Base-by-base conservation (phyloP, 2,113 vertebrate species). In the Dasyurus viverrinus region DNA sequence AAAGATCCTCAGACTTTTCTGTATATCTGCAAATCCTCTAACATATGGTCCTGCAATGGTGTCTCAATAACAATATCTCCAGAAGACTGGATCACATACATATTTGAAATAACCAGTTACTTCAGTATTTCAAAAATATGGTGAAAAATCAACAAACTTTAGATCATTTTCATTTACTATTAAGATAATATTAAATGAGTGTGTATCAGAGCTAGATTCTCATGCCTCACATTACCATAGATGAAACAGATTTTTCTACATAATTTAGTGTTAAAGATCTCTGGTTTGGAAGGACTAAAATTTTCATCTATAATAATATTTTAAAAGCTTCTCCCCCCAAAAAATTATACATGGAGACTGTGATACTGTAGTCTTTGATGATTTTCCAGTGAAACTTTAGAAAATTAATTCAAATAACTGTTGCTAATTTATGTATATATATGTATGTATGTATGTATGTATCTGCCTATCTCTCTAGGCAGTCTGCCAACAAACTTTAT, bases 201-300 rank as follows among this genome's bases (percentile, higher is more conserved):
- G 42, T 89, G 3, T 93, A 27, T 94, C 54, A 96, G 53, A 12
- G 12, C 8, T 90, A 96, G 55, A 7, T 92, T 97, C 54, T 93
- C 26, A 96, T 95, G 89, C 93, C 22, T 27, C 92, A 22, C 24
- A 92, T 4, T 90, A 8, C 0, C 22, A 92, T 23, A 96, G 19
- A n/a, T 76, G 42, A 91, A 95, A 93, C 54, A 57, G 22, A 30
- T 0, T 1, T 42, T 91, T 60, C 89, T 84, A 68, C 46, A 27
- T 54, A 42, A 89, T 42, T 93, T 53, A 68, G 23, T 53, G 46
- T 91, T 5, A 93, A 93, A 92, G 90, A 93, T 91, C 50, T 93
- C 96, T 30, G 10, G 30, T 53, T 84, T 91, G 89, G 91, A 93
- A 96, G 53, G 30, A 68, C 23, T 25, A 0, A 9, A 91, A 22